These are phyloP conservation scores for Vanessa cardui DNA, from an alignment of 2,888 invertebrate genomes.

Conservation along the genomic window DNA sequence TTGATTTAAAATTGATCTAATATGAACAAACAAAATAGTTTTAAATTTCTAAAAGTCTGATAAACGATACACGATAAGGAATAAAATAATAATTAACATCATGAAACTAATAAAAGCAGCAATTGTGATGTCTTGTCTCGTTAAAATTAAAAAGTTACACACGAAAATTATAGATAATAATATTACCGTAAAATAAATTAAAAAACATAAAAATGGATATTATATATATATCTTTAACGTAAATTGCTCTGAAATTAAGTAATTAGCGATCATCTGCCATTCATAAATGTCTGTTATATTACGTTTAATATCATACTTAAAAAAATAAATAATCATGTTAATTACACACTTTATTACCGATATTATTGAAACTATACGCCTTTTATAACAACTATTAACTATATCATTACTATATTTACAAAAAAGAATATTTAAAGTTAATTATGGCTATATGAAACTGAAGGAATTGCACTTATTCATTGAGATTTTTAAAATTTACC, in stretches of 20 bases:
- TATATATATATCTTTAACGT: conserved; percentile 32
- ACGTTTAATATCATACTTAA: conserved; percentile 34
- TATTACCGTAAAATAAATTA: conserved; percentile 26
- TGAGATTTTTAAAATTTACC: conserved; percentile 18
- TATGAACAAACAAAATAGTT: background rate
- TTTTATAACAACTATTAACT: conserved; percentile 37
- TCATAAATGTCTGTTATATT: conserved; percentile 33
- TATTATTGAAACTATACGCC: conserved; percentile 29
- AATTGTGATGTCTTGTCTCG: conserved; percentile 11
- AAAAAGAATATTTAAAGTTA: conserved; percentile 28
- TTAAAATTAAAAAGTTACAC: conserved; percentile 23
- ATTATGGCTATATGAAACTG: conserved; percentile 35
- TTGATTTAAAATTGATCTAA: conserved; percentile 43
- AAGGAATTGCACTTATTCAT: conserved; percentile 39
- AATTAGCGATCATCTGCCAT: conserved; percentile 34
- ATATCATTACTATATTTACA: conserved; percentile 35
- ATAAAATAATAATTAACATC: background rate
- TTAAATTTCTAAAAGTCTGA: conserved; percentile 2
- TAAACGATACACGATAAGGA: background rate
- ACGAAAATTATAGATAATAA: conserved; percentile 18
- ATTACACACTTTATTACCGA: conserved; percentile 33
- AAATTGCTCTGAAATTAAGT: conserved; percentile 33
- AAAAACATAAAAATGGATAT: conserved; percentile 34
- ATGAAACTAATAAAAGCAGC: background rate
- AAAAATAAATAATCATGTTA: conserved; percentile 36